Percentiles rank a stretch among this genome's conserved stretches.
Evolutionary conservation across 2,113 vertebrate species (phyloP).

Genomic region (Aspiorhynchus laticeps): DNA sequence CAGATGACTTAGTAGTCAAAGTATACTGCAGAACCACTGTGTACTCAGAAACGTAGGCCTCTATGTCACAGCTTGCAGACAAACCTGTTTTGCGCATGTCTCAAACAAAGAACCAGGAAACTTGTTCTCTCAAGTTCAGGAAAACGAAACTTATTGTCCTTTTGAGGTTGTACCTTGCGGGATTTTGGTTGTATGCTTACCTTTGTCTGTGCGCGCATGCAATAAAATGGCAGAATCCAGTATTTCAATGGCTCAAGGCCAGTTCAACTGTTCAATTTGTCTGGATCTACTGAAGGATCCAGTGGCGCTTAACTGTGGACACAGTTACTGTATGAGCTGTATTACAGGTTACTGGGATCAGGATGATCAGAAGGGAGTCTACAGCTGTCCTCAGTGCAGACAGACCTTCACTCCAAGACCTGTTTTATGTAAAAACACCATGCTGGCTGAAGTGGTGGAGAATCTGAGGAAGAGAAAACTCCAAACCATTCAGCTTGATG

Average conservation of each 20-base stretch:
- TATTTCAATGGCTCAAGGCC: not conserved
- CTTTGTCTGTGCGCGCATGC: not conserved
- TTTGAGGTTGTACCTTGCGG: not conserved
- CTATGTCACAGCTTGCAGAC: not conserved
- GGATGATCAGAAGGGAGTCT: not conserved
- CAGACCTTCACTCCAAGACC: conserved; percentile 25
- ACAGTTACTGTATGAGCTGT: conserved; percentile 8
- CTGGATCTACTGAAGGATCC: not conserved
- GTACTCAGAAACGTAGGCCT: no score
- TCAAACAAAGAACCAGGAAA: not conserved
- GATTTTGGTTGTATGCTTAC: not conserved
- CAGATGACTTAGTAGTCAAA: no score
- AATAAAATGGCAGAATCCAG: conserved; percentile 15
- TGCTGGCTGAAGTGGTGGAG: conserved; percentile 31
- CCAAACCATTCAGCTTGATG: not conserved
- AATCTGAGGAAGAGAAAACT: conserved; percentile 14
- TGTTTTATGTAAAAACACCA: conserved; percentile 16
- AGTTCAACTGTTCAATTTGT: not conserved
- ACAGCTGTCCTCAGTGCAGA: conserved; percentile 28
- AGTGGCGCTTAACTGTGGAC: not conserved
- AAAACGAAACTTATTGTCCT: not conserved
- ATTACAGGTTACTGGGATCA: conserved; percentile 16
- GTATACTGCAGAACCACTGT: not conserved
- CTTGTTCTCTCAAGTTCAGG: not conserved
- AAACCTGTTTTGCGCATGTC: not conserved